Evolutionary conservation across 2,113 vertebrate genomes (phyloP).

Genomic region (Cyphomyrus discorhynchus): DNA sequence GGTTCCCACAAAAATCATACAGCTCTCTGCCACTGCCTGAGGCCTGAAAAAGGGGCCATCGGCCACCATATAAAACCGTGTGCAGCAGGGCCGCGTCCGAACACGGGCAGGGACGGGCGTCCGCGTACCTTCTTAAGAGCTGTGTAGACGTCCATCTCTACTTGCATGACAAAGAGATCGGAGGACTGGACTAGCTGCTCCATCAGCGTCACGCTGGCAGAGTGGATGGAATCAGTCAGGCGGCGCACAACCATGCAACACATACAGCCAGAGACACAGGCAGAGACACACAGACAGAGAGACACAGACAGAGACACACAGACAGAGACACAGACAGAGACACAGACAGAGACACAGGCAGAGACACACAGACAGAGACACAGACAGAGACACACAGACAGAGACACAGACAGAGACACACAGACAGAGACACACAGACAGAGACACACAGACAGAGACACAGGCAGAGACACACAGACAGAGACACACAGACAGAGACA

Average conservation of each 20-base stretch:
- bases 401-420: too few species aligned
- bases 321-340: not conserved
- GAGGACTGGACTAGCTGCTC: conserved; percentile 86
- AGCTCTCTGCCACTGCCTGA: not conserved
- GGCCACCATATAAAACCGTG: not conserved
- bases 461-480: not conserved
- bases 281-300: not conserved
- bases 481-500: not conserved
- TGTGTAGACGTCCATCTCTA: conserved; percentile 97
- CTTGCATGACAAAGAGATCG: conserved; percentile 96
- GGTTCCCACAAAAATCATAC: not conserved
- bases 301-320: not conserved
- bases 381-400: too few species aligned
- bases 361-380: not conserved
- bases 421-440: too few species aligned
- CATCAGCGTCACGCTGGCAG: conserved; percentile 78
- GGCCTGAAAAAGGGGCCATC: not conserved
- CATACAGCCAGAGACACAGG: not conserved
- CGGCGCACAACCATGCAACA: not conserved
- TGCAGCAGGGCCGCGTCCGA: not conserved
- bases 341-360: not conserved
- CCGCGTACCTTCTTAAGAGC: conserved; percentile 85
- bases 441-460: too few species aligned
- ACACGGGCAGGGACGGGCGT: not conserved
- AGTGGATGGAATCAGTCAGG: not conserved